A percentile compares a stretch with the other conserved stretches of the same genome.
phyloP scores from a whole-genome alignment of 2,797 vertebrate genomes.

The Brachymystax lenok region DNA sequence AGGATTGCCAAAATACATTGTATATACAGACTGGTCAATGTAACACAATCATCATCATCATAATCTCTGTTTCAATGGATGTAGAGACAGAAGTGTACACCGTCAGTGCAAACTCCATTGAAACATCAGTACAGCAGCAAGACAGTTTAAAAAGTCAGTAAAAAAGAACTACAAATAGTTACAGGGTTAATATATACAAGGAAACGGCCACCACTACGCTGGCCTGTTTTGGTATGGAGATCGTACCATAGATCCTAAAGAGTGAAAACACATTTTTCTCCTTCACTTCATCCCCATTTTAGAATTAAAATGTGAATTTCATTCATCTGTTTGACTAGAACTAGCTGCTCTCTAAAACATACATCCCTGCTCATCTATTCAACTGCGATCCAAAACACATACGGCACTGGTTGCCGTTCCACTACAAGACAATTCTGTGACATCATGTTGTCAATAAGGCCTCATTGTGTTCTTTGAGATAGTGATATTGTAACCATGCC shows the following conservation, averaged over 20 bases:
- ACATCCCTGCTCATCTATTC: not conserved
- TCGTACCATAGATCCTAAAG: not conserved
- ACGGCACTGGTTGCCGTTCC: not conserved
- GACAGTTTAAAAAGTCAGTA: conserved; percentile 36
- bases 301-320: not conserved
- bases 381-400: not conserved
- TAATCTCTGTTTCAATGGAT: conserved; percentile 54
- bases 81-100: conserved; percentile 60
- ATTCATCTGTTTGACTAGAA: conserved; percentile 1
- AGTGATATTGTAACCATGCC: conserved; percentile 54
- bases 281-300: conserved; percentile 26
- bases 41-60: conserved; percentile 50
- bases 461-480: conserved; percentile 70
- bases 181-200: conserved; percentile 59
- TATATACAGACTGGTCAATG: conserved; percentile 17
- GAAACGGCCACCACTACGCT: conserved; percentile 47
- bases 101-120: conserved; percentile 66
- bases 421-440: conserved; percentile 49
- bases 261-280: conserved; percentile 8
- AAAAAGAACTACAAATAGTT: conserved; percentile 40
- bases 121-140: conserved; percentile 72
- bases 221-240: conserved; percentile 70
- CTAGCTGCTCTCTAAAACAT: conserved; percentile 9
- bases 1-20: conserved; percentile 35
- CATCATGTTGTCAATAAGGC: conserved; percentile 61